A percentile compares a stretch with the other conserved stretches of the same genome.
phyloP scores from a whole-genome alignment of 2,888 invertebrate genomes.

The Vanessa cardui region DNA sequence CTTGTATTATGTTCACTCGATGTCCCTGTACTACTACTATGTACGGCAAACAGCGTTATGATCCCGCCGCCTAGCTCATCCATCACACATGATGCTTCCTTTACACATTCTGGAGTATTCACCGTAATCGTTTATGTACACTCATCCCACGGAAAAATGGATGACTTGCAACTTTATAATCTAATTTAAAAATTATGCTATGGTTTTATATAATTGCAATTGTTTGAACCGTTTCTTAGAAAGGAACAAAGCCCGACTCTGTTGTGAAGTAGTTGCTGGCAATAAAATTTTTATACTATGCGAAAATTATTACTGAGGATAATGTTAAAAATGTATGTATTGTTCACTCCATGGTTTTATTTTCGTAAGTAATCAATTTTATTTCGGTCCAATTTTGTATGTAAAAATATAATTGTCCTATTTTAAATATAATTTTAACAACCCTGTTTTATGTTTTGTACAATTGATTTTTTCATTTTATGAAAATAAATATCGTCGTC shows the following conservation, averaged over 20 bases:
- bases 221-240: slow-evolving; percentile 14
- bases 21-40: background rate
- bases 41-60: slow-evolving; percentile 14
- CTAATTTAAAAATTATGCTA: slow-evolving; percentile 13
- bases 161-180: slow-evolving; percentile 19
- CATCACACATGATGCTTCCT: slow-evolving; percentile 38
- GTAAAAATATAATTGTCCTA: background rate
- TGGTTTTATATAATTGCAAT: slow-evolving; percentile 16
- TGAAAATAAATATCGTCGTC: no score
- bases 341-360: background rate
- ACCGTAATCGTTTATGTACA: slow-evolving; percentile 27
- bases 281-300: background rate
- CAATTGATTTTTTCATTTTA: no score
- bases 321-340: background rate
- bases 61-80: slow-evolving; percentile 30
- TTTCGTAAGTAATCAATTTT: background rate
- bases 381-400: background rate
- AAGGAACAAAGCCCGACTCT: background rate
- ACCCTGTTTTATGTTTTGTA: no score
- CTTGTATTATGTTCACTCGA: no score
- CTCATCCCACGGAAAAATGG: slow-evolving; percentile 21
- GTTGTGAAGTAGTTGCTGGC: background rate
- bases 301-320: background rate
- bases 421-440: no score
- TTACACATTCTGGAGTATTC: slow-evolving; percentile 37